phyloP scores from a whole-genome alignment of 2,113 vertebrate species.

The Clarias batrachus region DNA sequence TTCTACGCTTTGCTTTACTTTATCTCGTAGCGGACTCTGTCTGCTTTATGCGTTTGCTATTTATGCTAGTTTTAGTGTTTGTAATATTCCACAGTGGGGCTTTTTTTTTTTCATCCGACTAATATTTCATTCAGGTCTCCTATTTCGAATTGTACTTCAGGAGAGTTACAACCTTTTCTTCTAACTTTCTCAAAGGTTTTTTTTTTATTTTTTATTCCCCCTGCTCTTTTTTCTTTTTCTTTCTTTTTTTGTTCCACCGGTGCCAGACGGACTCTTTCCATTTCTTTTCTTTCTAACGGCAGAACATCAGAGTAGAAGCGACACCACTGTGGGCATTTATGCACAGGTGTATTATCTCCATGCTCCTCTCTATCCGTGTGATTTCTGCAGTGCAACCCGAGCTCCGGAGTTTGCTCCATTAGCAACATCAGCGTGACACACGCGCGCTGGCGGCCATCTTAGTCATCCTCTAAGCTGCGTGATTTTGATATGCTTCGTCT shows the following conservation, averaged over 20 bases:
- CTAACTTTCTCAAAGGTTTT: background rate
- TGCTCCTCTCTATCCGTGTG: background rate
- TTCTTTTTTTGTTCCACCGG: background rate
- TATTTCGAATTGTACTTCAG: background rate
- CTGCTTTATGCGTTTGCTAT: background rate
- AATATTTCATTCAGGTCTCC: background rate
- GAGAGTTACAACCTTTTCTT: background rate
- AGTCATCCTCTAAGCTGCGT: slow-evolving; percentile 5
- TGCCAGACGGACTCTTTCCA: background rate
- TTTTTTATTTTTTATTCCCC: background rate
- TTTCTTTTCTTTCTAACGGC: background rate
- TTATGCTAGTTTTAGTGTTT: background rate
- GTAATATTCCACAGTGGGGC: background rate
- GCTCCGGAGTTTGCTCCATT: slow-evolving; percentile 8
- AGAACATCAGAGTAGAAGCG: background rate
- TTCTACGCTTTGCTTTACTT: background rate
- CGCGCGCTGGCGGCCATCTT: slow-evolving; percentile 16
- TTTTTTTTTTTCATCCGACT: background rate
- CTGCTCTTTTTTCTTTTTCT: too few relatives aligned
- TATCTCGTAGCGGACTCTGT: background rate
- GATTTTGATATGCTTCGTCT: slow-evolving; percentile 16
- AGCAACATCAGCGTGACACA: slow-evolving; percentile 4
- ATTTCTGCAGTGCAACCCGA: background rate
- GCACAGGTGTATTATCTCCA: slow-evolving; percentile 16
- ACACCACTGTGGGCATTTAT: background rate